A percentile compares a stretch with the other conserved stretches of the same genome.
Conservation (phyloP, 2,888 invertebrate genomes). For the Scaptomyza reducta region DNA sequence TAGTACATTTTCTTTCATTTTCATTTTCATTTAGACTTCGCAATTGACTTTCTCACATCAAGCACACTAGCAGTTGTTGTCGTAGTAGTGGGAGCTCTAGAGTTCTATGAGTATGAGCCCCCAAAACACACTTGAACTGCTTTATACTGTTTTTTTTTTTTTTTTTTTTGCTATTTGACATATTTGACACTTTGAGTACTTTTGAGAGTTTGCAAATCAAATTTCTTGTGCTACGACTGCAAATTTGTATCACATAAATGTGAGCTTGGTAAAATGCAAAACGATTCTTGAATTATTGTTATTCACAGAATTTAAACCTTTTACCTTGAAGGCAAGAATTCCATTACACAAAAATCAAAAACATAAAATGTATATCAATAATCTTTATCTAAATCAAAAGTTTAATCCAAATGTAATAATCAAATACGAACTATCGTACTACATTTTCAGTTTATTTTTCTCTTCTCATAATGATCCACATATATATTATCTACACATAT, state of each 20-base stretch:
- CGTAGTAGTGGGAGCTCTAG: too few relatives aligned
- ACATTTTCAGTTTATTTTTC: too few relatives aligned
- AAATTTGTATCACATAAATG: slow-evolving; percentile 13
- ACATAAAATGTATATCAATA: too few relatives aligned
- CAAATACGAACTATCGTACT: too few relatives aligned
- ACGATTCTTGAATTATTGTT: not conserved
- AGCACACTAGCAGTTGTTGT: not conserved
- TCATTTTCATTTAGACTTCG: not conserved
- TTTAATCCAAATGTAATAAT: too few relatives aligned
- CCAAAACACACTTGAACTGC: not conserved
- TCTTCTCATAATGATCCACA: too few relatives aligned
- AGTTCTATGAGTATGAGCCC: too few relatives aligned
- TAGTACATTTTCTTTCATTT: slow-evolving; percentile 1
- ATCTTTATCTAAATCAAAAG: too few relatives aligned
- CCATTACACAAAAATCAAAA: too few relatives aligned
- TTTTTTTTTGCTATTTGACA: not conserved
- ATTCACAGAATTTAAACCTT: not conserved
- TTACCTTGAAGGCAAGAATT: too few relatives aligned
- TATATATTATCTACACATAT: too few relatives aligned
- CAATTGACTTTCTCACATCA: slow-evolving; percentile 18
- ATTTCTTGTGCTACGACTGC: slow-evolving; percentile 4
- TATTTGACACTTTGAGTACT: slow-evolving; percentile 1
- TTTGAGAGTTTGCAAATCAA: slow-evolving; percentile 1
- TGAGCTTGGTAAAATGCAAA: not conserved
- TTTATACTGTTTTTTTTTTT: not conserved